Base-by-base conservation (phyloP, 2,797 vertebrate species). In the Enteromius argenteus region DNA sequence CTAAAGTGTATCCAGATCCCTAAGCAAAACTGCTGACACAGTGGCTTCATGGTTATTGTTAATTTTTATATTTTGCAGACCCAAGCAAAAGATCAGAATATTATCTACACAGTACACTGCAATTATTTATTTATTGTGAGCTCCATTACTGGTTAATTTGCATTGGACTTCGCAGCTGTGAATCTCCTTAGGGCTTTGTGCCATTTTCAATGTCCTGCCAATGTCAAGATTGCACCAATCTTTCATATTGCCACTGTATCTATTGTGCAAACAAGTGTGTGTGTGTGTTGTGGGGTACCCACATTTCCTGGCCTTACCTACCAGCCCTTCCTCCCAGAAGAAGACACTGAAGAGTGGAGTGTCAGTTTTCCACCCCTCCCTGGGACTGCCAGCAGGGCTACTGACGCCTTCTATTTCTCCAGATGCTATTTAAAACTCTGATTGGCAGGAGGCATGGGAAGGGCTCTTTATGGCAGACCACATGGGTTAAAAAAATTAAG, bases 381-480 rank as follows among this genome's bases (percentile, higher is more conserved):
- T 84, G 82, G 80, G 86, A 78, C 77, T 86, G 88, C 84, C 90
- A 87, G 85, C 80, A 89, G 72, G 88, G 90, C 79, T 88, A 90
- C 93, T 93, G 93, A 93, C 91, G 90, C 91, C 92, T 91, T 91
- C 93, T 94, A 94, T 95, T 95, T 95, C 91, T 91, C 91, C 91
- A 88, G 85, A 37, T 3, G 89, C 93, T 95, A 95, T 95, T 95
- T 95, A 94, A 93, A 93, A 92, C 87, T 58, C 76, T 89, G 87
- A 93, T 79, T 94, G 93, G 92, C 91, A 91, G 90, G 90, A 76
- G 66, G 73, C 9, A 14, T 19, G 42, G n/a, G 81, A 58, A 69
- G 73, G 60, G 77, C 37, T 73, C 77, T 86, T 87, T 56, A 73
- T 56, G 67, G 83, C 42, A 39, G 78, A 27, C 35, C 42, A 35